Percentiles rank a stretch among this genome's conserved stretches.
phyloP scores from a whole-genome alignment of 2,888 invertebrate species.

The Plemyria rubiginata region DNA sequence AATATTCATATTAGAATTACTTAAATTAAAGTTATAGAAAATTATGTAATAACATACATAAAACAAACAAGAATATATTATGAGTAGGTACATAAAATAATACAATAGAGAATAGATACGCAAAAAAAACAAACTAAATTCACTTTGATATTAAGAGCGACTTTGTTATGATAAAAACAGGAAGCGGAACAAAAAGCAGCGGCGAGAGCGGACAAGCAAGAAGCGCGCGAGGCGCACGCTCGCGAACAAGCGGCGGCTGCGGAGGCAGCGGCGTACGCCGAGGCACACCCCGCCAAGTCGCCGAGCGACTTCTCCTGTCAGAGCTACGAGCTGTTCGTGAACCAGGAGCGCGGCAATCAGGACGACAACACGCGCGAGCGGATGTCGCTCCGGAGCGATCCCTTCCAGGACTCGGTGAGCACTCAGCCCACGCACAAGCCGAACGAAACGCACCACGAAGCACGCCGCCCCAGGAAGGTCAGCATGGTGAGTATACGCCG shows the following conservation, averaged over 20 bases:
- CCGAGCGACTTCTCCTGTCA: constrained; percentile 96
- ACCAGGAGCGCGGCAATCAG: constrained; percentile 94
- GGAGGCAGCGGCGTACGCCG: constrained; percentile 86
- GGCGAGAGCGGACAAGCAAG: constrained; percentile 87
- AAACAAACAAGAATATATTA: too few relatives aligned
- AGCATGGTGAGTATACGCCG: constrained; percentile 92
- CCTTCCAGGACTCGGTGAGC: constrained; percentile 94
- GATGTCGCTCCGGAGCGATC: constrained; percentile 95
- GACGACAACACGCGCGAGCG: constrained; percentile 96
- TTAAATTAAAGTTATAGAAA: too few relatives aligned
- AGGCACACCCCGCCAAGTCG: constrained; percentile 91
- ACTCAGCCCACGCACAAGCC: constrained; percentile 88
- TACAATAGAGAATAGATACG: too few relatives aligned
- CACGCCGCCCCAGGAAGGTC: constrained; percentile 91
- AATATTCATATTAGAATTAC: background rate
- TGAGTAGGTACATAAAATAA: too few relatives aligned
- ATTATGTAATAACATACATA: too few relatives aligned
- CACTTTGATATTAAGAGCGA: too few relatives aligned
- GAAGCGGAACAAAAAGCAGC: constrained; percentile 94
- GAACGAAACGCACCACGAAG: constrained; percentile 81
- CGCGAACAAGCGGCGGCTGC: constrained; percentile 87
- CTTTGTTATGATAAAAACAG: constrained; percentile 69
- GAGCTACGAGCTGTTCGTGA: constrained; percentile 96
- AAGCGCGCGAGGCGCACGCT: constrained; percentile 84
- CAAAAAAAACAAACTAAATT: too few relatives aligned